Evolutionary conservation across 2,113 vertebrate genomes (phyloP), one percentile per base, ranked within the genome.

Genomic region (Macquaria australasica): DNA sequence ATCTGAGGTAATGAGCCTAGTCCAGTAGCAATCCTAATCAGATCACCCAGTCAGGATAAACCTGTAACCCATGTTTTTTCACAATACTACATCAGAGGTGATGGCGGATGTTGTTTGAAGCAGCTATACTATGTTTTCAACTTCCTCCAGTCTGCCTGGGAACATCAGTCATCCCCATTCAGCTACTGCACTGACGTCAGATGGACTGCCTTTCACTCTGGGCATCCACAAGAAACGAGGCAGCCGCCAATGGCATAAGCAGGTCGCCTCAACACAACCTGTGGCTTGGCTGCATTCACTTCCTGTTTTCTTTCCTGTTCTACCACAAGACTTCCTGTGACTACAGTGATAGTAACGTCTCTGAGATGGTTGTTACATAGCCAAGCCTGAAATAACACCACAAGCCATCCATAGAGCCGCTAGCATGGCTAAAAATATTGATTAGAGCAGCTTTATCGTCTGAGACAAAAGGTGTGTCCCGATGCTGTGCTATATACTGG

Each of bases 241-340:
- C 71, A 58, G 31, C 12, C 41, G 56, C 87, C 84, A 89, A 87
- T n/a, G 25, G 73, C 66, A 78, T 60, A 73, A 45, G 41, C 66
- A 39, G 48, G 71, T 86, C 50, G 51, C 79, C 74, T 80, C 45
- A 76, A 90, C 87, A 82, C 92, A 94, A 92, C 81, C 91, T 89
- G 84, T 58, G 60, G 83, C 86, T 74, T 2, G 53, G 72, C 82
- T 86, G 69, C 77, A 11, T 73, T 87, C 77, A 89, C 90, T 94
- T 96, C 96, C 95, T 96, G 96, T 96, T 96, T 94, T 94, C 94
- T 92, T 95, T 95, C 95, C 96, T 95, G 95, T 82, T 90, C 78
- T 60, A 82, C 81, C 77, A 41, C 83, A 89, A 81, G 11, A 73
- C 87, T 95, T 96, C 95, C 95, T 95, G 95, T 89, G 76, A 92